Conservation (phyloP, 2,888 invertebrate genomes). For the Andricus curvator region DNA sequence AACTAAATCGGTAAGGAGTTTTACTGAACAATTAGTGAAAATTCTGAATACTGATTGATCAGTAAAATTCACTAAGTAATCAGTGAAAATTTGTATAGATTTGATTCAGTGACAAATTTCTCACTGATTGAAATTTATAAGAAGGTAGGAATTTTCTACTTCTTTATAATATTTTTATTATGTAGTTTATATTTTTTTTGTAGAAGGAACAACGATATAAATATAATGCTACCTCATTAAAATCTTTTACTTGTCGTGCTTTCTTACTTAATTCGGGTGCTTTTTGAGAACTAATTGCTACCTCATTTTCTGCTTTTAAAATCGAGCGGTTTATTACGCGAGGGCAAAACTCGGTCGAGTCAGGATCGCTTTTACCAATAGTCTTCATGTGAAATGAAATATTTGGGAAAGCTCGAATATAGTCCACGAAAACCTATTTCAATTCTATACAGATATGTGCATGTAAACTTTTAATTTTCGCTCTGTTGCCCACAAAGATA, state of each 20-base stretch:
- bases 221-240: not conserved
- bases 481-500: not conserved
- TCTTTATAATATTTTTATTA: not conserved
- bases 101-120: no score
- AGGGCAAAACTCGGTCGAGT: not conserved
- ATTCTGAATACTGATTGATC: no score
- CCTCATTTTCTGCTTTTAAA: conserved; percentile 1
- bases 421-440: not conserved
- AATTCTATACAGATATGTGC: not conserved
- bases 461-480: not conserved
- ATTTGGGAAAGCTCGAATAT: conserved; percentile 19
- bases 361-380: not conserved
- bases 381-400: conserved; percentile 21
- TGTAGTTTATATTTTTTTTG: not conserved
- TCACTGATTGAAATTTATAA: no score
- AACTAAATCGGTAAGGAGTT: no score
- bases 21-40: no score
- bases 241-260: not conserved
- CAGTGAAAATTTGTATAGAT: no score
- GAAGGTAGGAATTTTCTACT: not conserved
- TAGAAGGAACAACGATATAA: not conserved
- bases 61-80: no score
- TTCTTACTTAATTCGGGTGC: not conserved
- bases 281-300: not conserved
- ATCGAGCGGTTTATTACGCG: not conserved